Conservation (phyloP, 2,113 vertebrate species). For the Microtus ochrogaster region DNA sequence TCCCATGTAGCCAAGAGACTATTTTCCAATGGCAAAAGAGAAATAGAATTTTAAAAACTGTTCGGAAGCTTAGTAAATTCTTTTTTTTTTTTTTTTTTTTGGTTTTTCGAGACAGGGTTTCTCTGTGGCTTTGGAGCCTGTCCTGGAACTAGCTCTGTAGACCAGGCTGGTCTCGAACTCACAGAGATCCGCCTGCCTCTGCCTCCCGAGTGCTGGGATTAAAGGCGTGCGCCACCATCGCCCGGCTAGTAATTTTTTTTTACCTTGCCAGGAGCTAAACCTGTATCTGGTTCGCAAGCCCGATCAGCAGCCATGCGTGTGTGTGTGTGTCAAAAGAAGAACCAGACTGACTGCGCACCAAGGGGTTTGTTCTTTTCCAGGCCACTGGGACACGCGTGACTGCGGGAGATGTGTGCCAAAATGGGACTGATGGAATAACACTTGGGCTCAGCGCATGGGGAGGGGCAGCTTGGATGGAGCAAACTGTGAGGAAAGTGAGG, state of each 20-base stretch:
- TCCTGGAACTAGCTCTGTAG: too few species aligned
- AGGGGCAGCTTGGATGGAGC: not conserved
- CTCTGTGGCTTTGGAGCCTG: too few species aligned
- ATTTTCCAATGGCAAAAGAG: not conserved
- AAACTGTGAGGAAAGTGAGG: not conserved
- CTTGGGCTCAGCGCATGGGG: not conserved
- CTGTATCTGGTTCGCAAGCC: not conserved
- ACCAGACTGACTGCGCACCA: not conserved
- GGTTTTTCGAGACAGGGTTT: too few species aligned
- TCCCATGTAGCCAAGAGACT: not conserved
- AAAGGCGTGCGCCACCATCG: too few species aligned
- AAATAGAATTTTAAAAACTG: not conserved
- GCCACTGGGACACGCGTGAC: rapidly evolving
- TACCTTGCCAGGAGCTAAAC: not conserved
- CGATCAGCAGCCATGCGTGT: not conserved
- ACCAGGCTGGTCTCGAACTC: too few species aligned
- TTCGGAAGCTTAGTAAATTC: not conserved
- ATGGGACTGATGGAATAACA: not conserved
- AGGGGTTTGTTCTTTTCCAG: not conserved
- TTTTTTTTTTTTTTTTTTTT: not conserved
- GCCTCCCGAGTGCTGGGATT: too few species aligned
- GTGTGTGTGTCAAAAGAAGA: not conserved
- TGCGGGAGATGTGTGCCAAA: not conserved
- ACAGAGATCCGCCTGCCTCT: too few species aligned
- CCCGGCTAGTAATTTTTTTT: too few species aligned